Evolutionary conservation across 2,797 vertebrate genomes (phyloP).

Genomic region (Thripadectes ignobilis): DNA sequence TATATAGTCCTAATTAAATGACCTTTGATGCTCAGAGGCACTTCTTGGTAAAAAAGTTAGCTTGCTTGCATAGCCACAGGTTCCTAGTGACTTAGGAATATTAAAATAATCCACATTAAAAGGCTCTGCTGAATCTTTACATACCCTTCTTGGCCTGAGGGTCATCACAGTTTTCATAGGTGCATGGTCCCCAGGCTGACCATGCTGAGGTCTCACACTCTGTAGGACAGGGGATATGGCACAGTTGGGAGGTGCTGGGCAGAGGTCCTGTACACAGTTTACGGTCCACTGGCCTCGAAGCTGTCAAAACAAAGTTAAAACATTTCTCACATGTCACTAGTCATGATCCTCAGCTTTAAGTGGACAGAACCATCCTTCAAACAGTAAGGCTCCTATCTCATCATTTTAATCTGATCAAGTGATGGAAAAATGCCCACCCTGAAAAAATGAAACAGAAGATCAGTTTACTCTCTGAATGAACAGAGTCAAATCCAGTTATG

Average conservation of each 20-base stretch:
- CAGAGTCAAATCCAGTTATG: background rate
- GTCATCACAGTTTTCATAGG: conserved; percentile 93
- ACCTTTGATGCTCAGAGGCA: background rate
- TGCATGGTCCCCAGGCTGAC: conserved; percentile 96
- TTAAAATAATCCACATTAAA: background rate
- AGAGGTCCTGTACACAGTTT: conserved; percentile 81
- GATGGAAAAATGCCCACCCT: background rate
- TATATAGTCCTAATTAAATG: background rate
- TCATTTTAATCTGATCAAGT: background rate
- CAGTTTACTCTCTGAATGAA: background rate
- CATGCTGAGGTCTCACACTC: conserved; percentile 93
- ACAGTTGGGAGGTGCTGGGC: conserved; percentile 90
- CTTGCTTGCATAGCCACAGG: background rate
- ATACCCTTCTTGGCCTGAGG: conserved; percentile 93
- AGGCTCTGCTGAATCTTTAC: background rate
- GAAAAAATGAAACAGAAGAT: background rate
- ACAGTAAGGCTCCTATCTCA: background rate
- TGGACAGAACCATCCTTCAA: background rate
- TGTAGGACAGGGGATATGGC: conserved; percentile 90
- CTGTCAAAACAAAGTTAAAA: conserved; percentile 71
- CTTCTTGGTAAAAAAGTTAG: background rate
- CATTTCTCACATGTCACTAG: background rate
- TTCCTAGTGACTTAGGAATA: background rate
- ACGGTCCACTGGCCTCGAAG: conserved; percentile 88
- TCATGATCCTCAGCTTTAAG: conserved; percentile 29